Base-by-base conservation (phyloP, 2,888 invertebrate species). In the Tetranychus piercei region DNA sequence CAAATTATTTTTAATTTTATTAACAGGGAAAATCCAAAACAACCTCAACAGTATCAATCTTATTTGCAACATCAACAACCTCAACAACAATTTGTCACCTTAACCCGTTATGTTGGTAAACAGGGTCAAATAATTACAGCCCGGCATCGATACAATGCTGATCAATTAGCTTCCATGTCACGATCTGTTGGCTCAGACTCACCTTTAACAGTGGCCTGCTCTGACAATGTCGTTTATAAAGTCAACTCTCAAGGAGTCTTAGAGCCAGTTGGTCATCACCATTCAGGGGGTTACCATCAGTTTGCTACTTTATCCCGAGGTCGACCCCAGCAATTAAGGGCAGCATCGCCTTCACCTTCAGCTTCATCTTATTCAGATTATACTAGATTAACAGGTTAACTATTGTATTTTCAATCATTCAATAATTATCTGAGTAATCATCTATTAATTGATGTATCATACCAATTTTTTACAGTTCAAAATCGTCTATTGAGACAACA, bases 61-160 rank as follows among this genome's bases (percentile, higher is more conserved):
- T 64, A 64, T 65, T 64, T 73, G 15, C 73, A 73, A 23, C 71
- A 71, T 22, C 71, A 71, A 44, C 70, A 18, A 20, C 71, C 67
- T 64, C 71, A 74, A 23, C 76, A 75, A 55, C 76, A 76, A 65
- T 76, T 76, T 67, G 76, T 75, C 11, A 76, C 76, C 9, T 66
- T 76, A 6, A 74, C 75, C 1, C 65, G 76, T 5, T 73, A 73
- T 43, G 44, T n/a, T 18, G 69, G 34, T 23, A 43, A 73, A 45
- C 73, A 73, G 23, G 44, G 44, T 6, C 72, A 72, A 72, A 22
- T 22, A 72, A 22, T 55, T 34, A 18, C 73, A 11, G n/a, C 22
- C 7, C 69, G 34, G 6, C 18, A 18, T 71, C 43, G 44, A 43
- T n/a, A 44, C 43, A 18, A n/a, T 43, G 22, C 66, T 3, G n/a